Evolutionary conservation across 1,140 invertebrate species (phyloP), one percentile per base, ranked within the genome.

Genomic region (Dryas iulia): DNA sequence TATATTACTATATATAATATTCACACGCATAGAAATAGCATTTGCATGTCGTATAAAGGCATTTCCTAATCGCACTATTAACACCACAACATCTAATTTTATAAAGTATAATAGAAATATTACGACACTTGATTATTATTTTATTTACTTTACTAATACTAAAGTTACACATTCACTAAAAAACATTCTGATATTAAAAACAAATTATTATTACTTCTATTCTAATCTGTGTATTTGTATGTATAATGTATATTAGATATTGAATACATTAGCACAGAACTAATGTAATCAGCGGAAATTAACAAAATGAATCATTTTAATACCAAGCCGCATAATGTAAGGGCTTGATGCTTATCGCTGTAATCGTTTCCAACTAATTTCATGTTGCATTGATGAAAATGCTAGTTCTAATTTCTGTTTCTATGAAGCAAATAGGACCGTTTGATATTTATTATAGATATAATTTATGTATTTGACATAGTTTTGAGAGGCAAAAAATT

Each of bases 281-380:
- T 61, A 69, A 73, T 59, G 25, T 33, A 52, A 35, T 59, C 60
- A 53, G 47, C 66, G 66, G 63, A 73, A 69, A 66, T 69, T 59
- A 59, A 66, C 57, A 56, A 58, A 66, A 73, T 73, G 52, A 73
- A 73, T 73, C 56, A 66, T 69, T 66, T 57, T 63, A 67, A 67
- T 61, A 28, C 59, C 60, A 25, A 63, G 59, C 65, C 33, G 31
- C 24, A 54, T 60, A 62, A 66, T 76, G 69, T 72, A 70, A 74
- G 73, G 65, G 23, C 35, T 74, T 54, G 79, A 80, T 82, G 39
- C 23, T 64, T 82, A 85, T 85, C 83, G 74, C 47, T 62, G 65
- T 82, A 83, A 85, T 86, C 69, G 82, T 71, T 84, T 82, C 76
- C 25, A 66, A 69, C 66, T 59, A 66, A 71, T 66, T 71, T 53